These are phyloP conservation scores for Corydoras maculifer DNA, from an alignment of 2,113 vertebrate genomes.

Conservation along the genomic window DNA sequence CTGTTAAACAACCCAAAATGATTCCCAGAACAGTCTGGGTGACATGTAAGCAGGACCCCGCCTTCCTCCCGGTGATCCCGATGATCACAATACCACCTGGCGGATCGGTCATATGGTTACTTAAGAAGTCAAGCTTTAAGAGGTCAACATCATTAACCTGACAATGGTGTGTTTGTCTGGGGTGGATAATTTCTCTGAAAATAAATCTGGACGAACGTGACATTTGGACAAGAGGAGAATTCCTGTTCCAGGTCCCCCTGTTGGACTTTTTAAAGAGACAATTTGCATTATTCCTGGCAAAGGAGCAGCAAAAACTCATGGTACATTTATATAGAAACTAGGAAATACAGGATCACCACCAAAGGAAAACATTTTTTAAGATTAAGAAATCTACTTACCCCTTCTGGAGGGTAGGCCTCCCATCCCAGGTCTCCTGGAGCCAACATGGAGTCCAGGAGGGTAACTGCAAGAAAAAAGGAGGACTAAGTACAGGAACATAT, in stretches of 20 bases:
- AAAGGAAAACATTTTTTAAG: conserved; percentile 6
- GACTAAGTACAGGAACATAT: neutral
- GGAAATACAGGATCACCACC: neutral
- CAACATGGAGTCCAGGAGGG: conserved; percentile 57
- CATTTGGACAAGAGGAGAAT: neutral
- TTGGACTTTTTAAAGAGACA: neutral
- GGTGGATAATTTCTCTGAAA: conserved; percentile 7
- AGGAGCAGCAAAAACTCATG: neutral
- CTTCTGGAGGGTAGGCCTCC: conserved; percentile 58
- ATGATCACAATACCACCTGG: conserved; percentile 12
- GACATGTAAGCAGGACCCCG: neutral
- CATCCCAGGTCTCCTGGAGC: conserved; percentile 58
- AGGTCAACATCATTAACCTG: neutral
- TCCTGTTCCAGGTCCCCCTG: neutral
- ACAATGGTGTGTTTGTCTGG: conserved; percentile 10
- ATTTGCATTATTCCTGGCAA: neutral
- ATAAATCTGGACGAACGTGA: conserved; percentile 3
- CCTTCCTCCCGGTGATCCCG: neutral
- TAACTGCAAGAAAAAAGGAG: conserved; percentile 45
- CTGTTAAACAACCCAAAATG: neutral
- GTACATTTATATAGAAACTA: neutral
- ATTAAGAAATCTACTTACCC: conserved; percentile 49
- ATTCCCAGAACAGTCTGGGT: conserved; percentile 3
- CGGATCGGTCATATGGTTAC: neutral
- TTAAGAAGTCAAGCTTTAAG: conserved; percentile 6